These are phyloP conservation scores for Criorhina ranunculi DNA, from an alignment of 2,888 invertebrate genomes.

Conservation along the genomic window DNA sequence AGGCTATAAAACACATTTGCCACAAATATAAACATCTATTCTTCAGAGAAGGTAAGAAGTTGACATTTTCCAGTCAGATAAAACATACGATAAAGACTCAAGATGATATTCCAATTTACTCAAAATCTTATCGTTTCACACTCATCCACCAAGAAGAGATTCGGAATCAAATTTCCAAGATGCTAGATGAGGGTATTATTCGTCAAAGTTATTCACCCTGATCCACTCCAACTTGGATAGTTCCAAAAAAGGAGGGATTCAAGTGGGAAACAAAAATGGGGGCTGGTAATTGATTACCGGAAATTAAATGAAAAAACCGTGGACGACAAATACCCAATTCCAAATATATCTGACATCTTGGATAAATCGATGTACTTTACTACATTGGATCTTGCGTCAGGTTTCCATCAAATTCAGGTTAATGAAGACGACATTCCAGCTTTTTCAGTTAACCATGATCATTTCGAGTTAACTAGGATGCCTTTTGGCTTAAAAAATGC, in stretches of 20 bases:
- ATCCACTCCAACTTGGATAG: conserved; percentile 14
- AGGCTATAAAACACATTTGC: conserved; percentile 21
- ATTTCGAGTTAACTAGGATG: too few relatives aligned
- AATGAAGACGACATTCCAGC: too few relatives aligned
- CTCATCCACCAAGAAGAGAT: too few relatives aligned
- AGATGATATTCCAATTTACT: too few relatives aligned
- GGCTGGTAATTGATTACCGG: conserved; percentile 15
- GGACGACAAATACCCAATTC: conserved; percentile 67
- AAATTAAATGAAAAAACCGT: conserved; percentile 20
- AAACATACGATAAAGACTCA: conserved; percentile 40
- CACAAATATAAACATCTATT: conserved; percentile 48
- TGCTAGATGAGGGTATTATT: conserved; percentile 10
- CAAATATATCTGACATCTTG: conserved; percentile 78
- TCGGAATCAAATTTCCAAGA: too few relatives aligned
- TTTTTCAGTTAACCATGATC: too few relatives aligned
- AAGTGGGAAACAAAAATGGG: conserved; percentile 32
- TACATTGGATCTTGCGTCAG: too few relatives aligned
- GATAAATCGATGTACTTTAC: too few relatives aligned
- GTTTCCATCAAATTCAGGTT: too few relatives aligned
- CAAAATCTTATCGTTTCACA: too few relatives aligned
- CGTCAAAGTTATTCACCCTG: conserved; percentile 61
- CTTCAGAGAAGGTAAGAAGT: conserved; percentile 42
- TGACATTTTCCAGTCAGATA: conserved; percentile 52
- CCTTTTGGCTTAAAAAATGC: too few relatives aligned
- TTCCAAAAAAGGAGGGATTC: conserved; percentile 33